phyloP scores from a whole-genome alignment of 35 echinoderm and acorn worm genomes.

The Ophiothrix spiculata region DNA sequence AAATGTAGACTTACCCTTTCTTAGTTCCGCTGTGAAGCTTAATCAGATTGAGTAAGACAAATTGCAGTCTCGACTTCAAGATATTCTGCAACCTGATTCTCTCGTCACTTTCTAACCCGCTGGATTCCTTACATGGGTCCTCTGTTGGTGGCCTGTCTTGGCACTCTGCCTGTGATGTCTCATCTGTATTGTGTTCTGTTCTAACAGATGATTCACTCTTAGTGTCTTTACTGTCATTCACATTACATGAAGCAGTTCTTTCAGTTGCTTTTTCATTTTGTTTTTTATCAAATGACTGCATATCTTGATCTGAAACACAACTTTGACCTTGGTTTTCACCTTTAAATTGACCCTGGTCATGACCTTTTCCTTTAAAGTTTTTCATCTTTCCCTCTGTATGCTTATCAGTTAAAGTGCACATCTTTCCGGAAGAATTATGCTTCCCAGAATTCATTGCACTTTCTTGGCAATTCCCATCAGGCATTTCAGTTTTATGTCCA shows the following conservation, averaged over 20 bases:
- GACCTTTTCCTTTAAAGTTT: too few relatives aligned
- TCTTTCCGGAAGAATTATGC: neutral
- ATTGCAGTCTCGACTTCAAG: conserved; percentile 43
- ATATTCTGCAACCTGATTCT: conserved; percentile 33
- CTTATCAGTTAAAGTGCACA: too few relatives aligned
- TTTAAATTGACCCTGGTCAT: too few relatives aligned
- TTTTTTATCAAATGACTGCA: neutral
- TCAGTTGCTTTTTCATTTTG: neutral
- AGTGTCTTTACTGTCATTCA: too few relatives aligned
- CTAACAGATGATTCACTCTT: neutral
- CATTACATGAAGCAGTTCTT: neutral
- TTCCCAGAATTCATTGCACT: neutral
- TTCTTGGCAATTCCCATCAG: neutral
- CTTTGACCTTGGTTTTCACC: neutral
- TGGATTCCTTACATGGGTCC: neutral
- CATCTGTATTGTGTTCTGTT: too few relatives aligned
- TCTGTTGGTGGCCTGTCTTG: neutral
- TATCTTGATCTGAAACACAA: neutral
- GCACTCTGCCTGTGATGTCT: neutral
- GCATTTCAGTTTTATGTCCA: neutral
- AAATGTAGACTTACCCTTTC: conserved; percentile 33
- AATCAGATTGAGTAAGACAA: conserved; percentile 42
- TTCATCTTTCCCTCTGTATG: too few relatives aligned
- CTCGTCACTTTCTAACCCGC: conserved; percentile 36
- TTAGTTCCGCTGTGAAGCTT: conserved; percentile 35